Base-by-base conservation (phyloP, 1,140 invertebrate species). In the Pseudomyrmex pallidus region DNA sequence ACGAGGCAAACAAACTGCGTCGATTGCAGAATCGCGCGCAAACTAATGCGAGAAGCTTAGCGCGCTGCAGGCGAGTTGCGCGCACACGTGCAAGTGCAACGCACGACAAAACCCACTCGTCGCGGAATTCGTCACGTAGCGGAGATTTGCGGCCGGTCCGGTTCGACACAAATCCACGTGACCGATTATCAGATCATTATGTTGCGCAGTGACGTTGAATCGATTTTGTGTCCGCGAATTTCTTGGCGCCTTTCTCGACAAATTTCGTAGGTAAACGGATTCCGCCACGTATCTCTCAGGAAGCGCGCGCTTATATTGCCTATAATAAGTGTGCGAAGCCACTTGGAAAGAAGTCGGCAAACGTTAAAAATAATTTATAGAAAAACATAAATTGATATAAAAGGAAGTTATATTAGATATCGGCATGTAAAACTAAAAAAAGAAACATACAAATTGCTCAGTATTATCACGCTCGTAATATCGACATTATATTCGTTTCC, bases 111-210 rank as follows among this genome's bases (percentile, higher is more conserved):
- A 94, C 91, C 90, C 91, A 89, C 78, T 90, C 87, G 87, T 90
- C 86, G 84, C 84, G 83, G 88, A 94, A 91, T 92, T 92, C 90
- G 91, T 92, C 93, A 94, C 93, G 93, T 93, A 93, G 87, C 61
- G 68, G 90, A 94, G 93, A 94, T 94, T 94, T 93, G 91, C 87
- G 88, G 91, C 89, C 84, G 88, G 48, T 91, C 91, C 86, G 54
- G 67, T 72, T 56, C 76, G 68, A 48, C 54, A 86, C 76, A 80
- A 90, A 93, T 92, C 91, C 86, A 82, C 89, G 83, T 68, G 77
- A 82, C 87, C 88, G 85, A 91, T 92, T 90, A 90, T 86, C 88
- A 84, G 89, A 90, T 92, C 90, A 89, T 91, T 89, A 88, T 25
- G 61, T 92, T 66, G 70, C 77, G 50, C 68, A 87, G 83, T 72